Evolutionary conservation across 2,888 invertebrate genomes (phyloP).

Genomic region (Hydrotaea cyrtoneurina): DNA sequence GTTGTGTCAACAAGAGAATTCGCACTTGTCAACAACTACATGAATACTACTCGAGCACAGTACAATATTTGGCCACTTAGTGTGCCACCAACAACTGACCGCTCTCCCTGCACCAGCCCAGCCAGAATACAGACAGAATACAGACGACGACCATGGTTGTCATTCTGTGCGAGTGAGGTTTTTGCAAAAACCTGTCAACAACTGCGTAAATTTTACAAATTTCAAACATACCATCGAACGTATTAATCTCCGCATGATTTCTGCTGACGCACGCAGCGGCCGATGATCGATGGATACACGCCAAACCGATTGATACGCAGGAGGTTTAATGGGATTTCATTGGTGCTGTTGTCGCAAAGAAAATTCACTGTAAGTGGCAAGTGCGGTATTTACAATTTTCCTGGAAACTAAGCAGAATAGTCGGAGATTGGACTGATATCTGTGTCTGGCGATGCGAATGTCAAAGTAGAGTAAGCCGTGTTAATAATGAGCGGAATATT

Average conservation of each 20-base stretch:
- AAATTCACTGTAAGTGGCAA: constrained; percentile 65
- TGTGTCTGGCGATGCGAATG: constrained; percentile 23
- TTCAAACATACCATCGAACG: constrained; percentile 71
- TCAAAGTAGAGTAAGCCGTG: constrained; percentile 42
- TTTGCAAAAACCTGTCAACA: constrained; percentile 71
- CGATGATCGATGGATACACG: constrained; percentile 51
- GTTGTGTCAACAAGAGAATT: constrained; percentile 74
- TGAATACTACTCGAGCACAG: constrained; percentile 51
- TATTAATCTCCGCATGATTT: constrained; percentile 59
- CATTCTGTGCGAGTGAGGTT: constrained; percentile 67
- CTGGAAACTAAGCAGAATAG: constrained; percentile 60
- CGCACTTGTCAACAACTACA: constrained; percentile 71
- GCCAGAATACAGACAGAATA: constrained; percentile 30
- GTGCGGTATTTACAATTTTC: constrained; percentile 67
- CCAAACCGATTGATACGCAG: constrained; percentile 63
- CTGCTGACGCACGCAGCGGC: constrained; percentile 45
- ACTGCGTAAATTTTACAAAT: constrained; percentile 76
- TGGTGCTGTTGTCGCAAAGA: constrained; percentile 62
- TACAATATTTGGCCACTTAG: constrained; percentile 52
- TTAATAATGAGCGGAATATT: constrained; percentile 46
- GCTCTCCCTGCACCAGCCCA: constrained; percentile 35
- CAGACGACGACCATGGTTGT: constrained; percentile 40
- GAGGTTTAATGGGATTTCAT: constrained; percentile 61
- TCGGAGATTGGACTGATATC: constrained; percentile 22
- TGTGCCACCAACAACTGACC: not conserved